A percentile compares a stretch with the other conserved stretches of the same genome.
Evolutionary conservation across 2,888 invertebrate genomes (phyloP).

Genomic region (Fragum whitleyi): DNA sequence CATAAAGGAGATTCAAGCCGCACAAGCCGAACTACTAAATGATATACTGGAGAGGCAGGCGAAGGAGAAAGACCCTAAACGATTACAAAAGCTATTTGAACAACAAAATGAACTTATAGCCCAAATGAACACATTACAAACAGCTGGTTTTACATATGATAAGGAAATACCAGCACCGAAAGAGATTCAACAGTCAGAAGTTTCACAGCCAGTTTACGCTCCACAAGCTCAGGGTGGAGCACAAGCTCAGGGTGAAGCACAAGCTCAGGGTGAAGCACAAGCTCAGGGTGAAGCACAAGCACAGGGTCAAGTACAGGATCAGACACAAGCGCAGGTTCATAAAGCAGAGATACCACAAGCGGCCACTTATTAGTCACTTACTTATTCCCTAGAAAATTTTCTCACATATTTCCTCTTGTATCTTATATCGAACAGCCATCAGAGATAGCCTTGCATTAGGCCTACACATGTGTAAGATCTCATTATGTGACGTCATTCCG

Average conservation of each 20-base stretch:
- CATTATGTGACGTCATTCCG: too few species aligned
- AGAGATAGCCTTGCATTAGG: too few species aligned
- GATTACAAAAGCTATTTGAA: conserved; percentile 27
- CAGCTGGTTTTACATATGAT: conserved; percentile 24
- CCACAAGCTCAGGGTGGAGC: too few species aligned
- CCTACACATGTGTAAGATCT: too few species aligned
- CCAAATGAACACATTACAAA: conserved; percentile 36
- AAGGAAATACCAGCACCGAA: conserved; percentile 24
- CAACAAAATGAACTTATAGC: conserved; percentile 37
- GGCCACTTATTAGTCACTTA: not conserved
- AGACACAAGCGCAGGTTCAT: not conserved
- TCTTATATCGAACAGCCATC: too few species aligned
- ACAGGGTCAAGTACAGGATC: too few species aligned
- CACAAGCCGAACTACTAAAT: conserved; percentile 24
- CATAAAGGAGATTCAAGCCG: not conserved
- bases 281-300: too few species aligned
- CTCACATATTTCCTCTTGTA: too few species aligned
- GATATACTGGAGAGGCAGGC: conserved; percentile 33
- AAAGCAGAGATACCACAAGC: not conserved
- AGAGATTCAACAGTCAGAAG: not conserved
- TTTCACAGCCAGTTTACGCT: too few species aligned
- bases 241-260: too few species aligned
- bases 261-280: too few species aligned
- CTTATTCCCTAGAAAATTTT: not conserved
- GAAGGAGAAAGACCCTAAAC: conserved; percentile 35